Conservation (phyloP, 2,113 vertebrate species). For the Halichoeres trimaculatus region DNA sequence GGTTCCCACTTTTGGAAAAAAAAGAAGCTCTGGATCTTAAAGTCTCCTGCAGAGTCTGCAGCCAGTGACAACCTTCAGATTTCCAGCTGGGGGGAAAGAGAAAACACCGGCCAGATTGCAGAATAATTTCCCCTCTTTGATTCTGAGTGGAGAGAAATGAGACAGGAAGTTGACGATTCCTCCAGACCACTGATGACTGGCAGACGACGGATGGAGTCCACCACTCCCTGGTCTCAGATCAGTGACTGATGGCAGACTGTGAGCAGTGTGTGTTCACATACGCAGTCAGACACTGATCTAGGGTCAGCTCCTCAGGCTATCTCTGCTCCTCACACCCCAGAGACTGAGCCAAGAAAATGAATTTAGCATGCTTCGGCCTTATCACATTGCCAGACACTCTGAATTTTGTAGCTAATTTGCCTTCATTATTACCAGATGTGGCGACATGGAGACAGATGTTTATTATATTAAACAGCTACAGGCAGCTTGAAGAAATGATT, state of each 20-base stretch:
- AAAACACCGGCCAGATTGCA: conserved; percentile 83
- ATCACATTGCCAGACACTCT: conserved; percentile 85
- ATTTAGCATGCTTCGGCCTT: conserved; percentile 80
- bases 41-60: conserved; percentile 45
- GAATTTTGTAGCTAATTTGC: conserved; percentile 85
- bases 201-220: conserved; percentile 19
- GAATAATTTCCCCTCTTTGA: conserved; percentile 85
- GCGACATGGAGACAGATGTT: conserved; percentile 81
- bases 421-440: conserved; percentile 89
- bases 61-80: conserved; percentile 64
- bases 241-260: conserved; percentile 34
- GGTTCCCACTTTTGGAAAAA: conserved; percentile 52
- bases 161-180: conserved; percentile 86
- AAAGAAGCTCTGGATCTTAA: conserved; percentile 30
- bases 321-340: conserved; percentile 31
- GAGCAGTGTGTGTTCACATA: neutral
- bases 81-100: conserved; percentile 71
- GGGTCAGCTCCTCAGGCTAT: conserved; percentile 54
- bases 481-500: conserved; percentile 62
- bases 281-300: conserved; percentile 48
- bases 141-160: conserved; percentile 80
- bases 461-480: conserved; percentile 74
- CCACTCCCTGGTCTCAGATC: conserved; percentile 58
- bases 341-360: conserved; percentile 80
- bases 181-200: conserved; percentile 80